phyloP scores from a whole-genome alignment of 2,113 vertebrate species.

The Mesocricetus auratus region DNA sequence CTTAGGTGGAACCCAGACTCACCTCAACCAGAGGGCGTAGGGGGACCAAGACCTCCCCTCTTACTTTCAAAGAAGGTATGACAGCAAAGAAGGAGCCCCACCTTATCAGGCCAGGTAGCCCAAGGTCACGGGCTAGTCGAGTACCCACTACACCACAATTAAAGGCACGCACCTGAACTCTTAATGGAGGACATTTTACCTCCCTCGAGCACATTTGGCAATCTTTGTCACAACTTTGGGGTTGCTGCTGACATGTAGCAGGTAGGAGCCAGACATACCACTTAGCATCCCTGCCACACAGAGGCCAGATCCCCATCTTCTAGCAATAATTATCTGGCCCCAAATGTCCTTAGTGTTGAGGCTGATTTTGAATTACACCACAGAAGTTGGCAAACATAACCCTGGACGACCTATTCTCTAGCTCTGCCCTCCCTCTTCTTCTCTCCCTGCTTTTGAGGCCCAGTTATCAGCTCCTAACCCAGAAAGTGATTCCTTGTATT shows the following conservation, averaged over 20 bases:
- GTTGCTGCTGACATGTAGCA: constrained; percentile 72
- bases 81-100: too few relatives aligned
- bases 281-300: neutral
- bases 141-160: too few relatives aligned
- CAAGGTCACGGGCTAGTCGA: too few relatives aligned
- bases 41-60: too few relatives aligned
- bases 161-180: neutral
- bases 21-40: too few relatives aligned
- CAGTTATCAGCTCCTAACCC: neutral
- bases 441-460: neutral
- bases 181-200: neutral
- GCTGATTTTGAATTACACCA: constrained; percentile 10
- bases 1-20: too few relatives aligned
- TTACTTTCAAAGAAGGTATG: too few relatives aligned
- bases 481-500: neutral
- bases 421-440: neutral
- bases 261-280: constrained; percentile 25
- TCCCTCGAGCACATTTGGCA: constrained; percentile 11
- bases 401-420: neutral
- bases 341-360: neutral
- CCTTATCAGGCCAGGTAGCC: too few relatives aligned
- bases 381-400: neutral
- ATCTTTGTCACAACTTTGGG: constrained; percentile 31
- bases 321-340: neutral
- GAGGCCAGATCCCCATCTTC: neutral